A percentile compares a stretch with the other conserved stretches of the same genome.
Conservation (phyloP, 2,797 vertebrate genomes). For the Sebastes trivittatus region DNA sequence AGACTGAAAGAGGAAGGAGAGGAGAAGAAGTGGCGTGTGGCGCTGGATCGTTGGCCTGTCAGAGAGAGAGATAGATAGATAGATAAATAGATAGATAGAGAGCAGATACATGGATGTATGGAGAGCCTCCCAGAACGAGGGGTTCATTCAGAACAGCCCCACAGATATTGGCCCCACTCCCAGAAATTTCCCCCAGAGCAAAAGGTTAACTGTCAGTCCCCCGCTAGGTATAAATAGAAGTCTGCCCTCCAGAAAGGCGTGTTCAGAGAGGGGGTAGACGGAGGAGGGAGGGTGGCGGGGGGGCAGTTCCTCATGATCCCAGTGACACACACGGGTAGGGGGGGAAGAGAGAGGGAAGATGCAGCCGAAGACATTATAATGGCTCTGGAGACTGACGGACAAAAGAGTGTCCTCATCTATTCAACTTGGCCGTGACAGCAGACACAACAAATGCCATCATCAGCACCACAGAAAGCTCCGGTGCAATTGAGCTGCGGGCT, state of each 20-base stretch:
- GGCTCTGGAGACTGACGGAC: constrained; percentile 72
- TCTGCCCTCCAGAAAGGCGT: constrained; percentile 78
- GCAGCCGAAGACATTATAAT: constrained; percentile 63
- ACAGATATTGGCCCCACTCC: constrained; percentile 76
- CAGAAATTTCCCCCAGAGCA: constrained; percentile 80
- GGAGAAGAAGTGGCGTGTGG: constrained; percentile 67
- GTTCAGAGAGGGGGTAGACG: constrained; percentile 67
- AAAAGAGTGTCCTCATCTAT: constrained; percentile 73
- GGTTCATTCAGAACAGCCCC: constrained; percentile 61
- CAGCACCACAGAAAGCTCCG: constrained; percentile 51
- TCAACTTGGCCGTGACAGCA: constrained; percentile 65
- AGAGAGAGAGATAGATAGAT: constrained; percentile 4
- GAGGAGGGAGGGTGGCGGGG: constrained; percentile 19
- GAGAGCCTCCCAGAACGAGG: constrained; percentile 55
- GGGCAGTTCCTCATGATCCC: constrained; percentile 67
- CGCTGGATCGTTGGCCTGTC: constrained; percentile 56
- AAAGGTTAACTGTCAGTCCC: constrained; percentile 86
- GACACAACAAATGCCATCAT: constrained; percentile 67
- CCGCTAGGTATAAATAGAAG: constrained; percentile 83
- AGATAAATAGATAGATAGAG: constrained; percentile 20
- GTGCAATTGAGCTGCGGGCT: constrained; percentile 36
- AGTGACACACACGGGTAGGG: constrained; percentile 57
- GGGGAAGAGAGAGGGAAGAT: constrained; percentile 31
- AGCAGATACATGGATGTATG: constrained; percentile 41
- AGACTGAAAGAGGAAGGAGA: constrained; percentile 56